phyloP scores from a whole-genome alignment of 1,140 invertebrate genomes.

The Bombus balteatus region DNA sequence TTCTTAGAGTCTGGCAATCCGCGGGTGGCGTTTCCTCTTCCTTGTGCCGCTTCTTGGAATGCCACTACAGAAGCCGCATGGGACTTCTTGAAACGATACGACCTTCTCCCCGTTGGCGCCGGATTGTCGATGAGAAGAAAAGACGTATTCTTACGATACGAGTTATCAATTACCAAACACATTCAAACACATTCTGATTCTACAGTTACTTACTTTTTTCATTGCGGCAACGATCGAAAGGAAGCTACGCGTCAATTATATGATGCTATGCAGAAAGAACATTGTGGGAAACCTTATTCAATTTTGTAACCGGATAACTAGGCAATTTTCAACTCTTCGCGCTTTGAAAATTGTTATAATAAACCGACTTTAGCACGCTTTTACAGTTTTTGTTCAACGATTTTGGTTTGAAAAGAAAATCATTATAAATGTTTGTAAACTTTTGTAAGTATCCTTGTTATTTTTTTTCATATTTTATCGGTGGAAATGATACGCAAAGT shows the following conservation, averaged over 20 bases:
- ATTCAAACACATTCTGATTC: neutral
- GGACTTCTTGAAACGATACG: slow-evolving; percentile 1
- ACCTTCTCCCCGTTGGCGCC: slow-evolving; percentile 50
- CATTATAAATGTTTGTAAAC: no score
- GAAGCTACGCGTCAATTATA: no score
- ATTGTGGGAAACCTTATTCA: neutral
- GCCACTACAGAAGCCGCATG: neutral
- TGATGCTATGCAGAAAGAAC: neutral
- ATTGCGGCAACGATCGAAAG: neutral
- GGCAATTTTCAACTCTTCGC: neutral
- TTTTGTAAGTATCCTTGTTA: no score
- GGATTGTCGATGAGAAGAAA: slow-evolving; percentile 53
- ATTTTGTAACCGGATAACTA: neutral
- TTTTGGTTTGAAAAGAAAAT: no score
- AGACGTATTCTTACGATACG: slow-evolving; percentile 29
- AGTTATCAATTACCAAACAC: slow-evolving; percentile 61
- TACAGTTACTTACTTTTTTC: neutral
- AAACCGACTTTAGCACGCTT: neutral
- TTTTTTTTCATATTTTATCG: no score
- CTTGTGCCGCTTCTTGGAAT: neutral
- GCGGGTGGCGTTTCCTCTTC: slow-evolving; percentile 59
- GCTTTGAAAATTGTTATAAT: neutral
- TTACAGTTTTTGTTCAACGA: no score
- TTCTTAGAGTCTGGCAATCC: slow-evolving; percentile 68
- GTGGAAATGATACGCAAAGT: no score